phyloP scores from a whole-genome alignment of 2,888 invertebrate species.

The Dynastes grantii region DNA sequence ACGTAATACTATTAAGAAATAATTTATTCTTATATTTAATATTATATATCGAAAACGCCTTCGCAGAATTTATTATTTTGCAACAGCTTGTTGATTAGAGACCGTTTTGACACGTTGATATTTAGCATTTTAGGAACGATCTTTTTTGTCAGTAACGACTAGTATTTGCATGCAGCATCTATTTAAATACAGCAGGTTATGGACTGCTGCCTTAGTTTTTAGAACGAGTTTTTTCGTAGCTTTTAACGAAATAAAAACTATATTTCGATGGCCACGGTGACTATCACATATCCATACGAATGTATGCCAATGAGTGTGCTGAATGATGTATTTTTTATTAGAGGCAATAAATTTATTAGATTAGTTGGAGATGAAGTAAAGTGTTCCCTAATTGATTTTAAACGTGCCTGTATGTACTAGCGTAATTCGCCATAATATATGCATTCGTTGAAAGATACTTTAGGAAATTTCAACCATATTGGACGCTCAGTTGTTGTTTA shows the following conservation, averaged over 20 bases:
- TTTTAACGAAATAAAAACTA: neutral
- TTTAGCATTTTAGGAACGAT: neutral
- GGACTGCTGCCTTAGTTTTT: neutral
- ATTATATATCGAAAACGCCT: neutral
- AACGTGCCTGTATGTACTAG: too few relatives aligned
- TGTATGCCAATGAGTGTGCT: neutral
- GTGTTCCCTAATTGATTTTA: too few relatives aligned
- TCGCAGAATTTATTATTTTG: neutral
- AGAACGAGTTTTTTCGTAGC: neutral
- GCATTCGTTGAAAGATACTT: too few relatives aligned
- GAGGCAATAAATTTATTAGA: too few relatives aligned
- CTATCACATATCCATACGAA: too few relatives aligned
- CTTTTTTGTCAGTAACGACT: neutral
- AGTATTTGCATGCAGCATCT: neutral
- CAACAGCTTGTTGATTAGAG: neutral
- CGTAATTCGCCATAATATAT: too few relatives aligned
- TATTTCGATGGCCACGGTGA: neutral
- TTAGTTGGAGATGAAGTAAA: too few relatives aligned
- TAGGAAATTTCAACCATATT: too few relatives aligned
- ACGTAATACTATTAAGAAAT: neutral
- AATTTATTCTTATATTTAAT: neutral
- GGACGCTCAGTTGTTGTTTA: too few relatives aligned
- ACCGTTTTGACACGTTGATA: conserved; percentile 12
- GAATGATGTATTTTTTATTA: neutral
- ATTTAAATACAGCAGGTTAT: neutral